Conservation (phyloP, 2,888 invertebrate genomes). For the Phytoseiulus persimilis region DNA sequence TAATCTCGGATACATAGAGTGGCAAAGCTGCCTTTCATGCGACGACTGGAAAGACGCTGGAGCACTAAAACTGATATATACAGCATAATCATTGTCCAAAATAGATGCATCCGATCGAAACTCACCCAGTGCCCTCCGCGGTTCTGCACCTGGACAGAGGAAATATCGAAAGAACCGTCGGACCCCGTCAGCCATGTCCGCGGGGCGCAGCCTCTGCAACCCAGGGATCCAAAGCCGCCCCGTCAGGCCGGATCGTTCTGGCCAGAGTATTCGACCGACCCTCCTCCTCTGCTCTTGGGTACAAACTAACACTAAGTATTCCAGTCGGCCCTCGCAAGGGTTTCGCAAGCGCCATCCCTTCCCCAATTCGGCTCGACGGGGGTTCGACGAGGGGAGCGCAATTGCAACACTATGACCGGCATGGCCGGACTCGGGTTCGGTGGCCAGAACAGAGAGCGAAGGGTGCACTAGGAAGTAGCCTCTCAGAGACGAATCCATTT, state of each 20-base stretch:
- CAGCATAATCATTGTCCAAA: too few relatives aligned
- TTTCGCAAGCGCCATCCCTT: neutral
- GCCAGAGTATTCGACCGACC: neutral
- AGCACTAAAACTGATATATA: too few relatives aligned
- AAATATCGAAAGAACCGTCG: neutral
- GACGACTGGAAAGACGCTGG: too few relatives aligned
- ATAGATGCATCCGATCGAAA: neutral
- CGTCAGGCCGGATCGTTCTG: neutral
- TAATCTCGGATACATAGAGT: too few relatives aligned
- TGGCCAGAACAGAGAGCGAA: neutral
- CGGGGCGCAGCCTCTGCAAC: neutral
- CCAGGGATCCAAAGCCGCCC: neutral
- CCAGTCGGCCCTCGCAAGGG: neutral
- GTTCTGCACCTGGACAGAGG: neutral
- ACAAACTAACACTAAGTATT: conserved; percentile 38
- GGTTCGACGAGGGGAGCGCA: neutral
- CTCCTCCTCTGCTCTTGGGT: conserved; percentile 24
- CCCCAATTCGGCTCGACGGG: neutral
- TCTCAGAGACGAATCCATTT: neutral
- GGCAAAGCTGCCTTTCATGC: too few relatives aligned
- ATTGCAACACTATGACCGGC: neutral
- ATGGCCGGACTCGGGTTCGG: neutral
- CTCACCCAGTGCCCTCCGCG: neutral
- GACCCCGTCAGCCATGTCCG: neutral
- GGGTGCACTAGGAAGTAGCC: neutral